Evolutionary conservation across 2,797 vertebrate genomes (phyloP).

Genomic region (Scarus forsteni): DNA sequence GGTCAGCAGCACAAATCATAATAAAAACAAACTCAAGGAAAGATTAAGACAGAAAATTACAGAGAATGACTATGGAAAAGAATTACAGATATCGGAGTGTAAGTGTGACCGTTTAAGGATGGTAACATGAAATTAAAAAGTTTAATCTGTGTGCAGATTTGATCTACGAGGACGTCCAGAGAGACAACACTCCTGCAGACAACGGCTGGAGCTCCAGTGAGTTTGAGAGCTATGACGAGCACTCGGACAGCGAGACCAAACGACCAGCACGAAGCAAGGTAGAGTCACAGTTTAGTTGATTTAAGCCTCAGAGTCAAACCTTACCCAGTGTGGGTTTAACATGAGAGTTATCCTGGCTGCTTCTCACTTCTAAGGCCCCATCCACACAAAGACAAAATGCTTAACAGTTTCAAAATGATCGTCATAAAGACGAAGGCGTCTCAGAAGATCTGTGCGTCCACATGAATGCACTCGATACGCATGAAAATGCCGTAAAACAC

Average conservation of each 20-base stretch:
- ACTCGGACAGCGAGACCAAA: slow-evolving; percentile 90
- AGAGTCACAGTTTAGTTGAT: slow-evolving; percentile 20
- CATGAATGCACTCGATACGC: too few relatives aligned
- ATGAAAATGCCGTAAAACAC: too few relatives aligned
- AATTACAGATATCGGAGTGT: too few relatives aligned
- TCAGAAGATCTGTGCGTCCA: too few relatives aligned
- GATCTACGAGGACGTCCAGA: slow-evolving; percentile 90
- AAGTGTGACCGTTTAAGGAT: too few relatives aligned
- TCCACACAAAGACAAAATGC: too few relatives aligned
- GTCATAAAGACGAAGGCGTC: too few relatives aligned
- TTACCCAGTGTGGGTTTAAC: too few relatives aligned
- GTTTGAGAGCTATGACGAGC: slow-evolving; percentile 97
- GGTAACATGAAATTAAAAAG: too few relatives aligned
- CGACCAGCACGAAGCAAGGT: slow-evolving; percentile 83
- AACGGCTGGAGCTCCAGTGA: slow-evolving; percentile 98
- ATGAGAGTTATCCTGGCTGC: slow-evolving; percentile 24
- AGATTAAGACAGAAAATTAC: too few relatives aligned
- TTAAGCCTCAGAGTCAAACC: slow-evolving; percentile 11
- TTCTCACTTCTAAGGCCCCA: slow-evolving; percentile 35
- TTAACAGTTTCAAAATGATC: too few relatives aligned
- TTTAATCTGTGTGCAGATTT: slow-evolving; percentile 79
- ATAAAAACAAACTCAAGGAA: neutral
- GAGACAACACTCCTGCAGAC: slow-evolving; percentile 70
- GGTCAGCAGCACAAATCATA: too few relatives aligned
- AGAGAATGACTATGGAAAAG: neutral